Evolutionary conservation across 1,140 invertebrate genomes (phyloP).

Genomic region (Cydia pomonella): DNA sequence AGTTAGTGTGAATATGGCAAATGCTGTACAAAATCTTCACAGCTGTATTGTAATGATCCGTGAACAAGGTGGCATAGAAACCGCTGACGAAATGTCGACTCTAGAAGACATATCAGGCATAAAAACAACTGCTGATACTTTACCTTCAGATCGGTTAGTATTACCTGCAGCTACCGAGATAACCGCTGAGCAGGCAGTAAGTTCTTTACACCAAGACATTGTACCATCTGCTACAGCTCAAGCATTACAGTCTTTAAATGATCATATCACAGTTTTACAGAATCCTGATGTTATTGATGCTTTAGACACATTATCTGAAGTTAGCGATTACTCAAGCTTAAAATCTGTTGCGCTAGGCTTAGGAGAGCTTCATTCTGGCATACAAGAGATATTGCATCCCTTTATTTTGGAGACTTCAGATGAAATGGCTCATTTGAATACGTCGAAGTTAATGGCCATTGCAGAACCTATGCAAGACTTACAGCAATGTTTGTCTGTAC

Average conservation of each 20-base stretch:
- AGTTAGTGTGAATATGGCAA: conserved; percentile 68
- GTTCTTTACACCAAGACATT: conserved; percentile 44
- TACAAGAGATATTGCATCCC: conserved; percentile 66
- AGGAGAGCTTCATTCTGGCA: conserved; percentile 63
- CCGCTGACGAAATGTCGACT: conserved; percentile 76
- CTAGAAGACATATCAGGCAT: conserved; percentile 82
- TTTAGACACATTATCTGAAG: conserved; percentile 60
- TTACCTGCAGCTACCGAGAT: conserved; percentile 48
- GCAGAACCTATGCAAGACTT: conserved; percentile 74
- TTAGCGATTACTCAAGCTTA: conserved; percentile 57
- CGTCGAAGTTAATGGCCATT: conserved; percentile 57
- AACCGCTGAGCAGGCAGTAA: conserved; percentile 45
- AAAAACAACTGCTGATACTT: conserved; percentile 78
- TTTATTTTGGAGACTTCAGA: conserved; percentile 55
- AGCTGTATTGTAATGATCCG: conserved; percentile 80
- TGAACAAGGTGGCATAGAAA: conserved; percentile 71
- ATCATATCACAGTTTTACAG: conserved; percentile 63
- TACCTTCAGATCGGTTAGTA: conserved; percentile 53
- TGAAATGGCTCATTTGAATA: conserved; percentile 46
- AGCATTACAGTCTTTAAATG: conserved; percentile 56
- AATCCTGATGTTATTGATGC: conserved; percentile 60
- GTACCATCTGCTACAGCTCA: conserved; percentile 44
- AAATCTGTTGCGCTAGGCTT: conserved; percentile 63
- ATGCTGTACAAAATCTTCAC: conserved; percentile 79
- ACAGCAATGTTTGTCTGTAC: conserved; percentile 59